Evolutionary conservation across 2,888 invertebrate genomes (phyloP).

Genomic region (Craniophora ligustri): DNA sequence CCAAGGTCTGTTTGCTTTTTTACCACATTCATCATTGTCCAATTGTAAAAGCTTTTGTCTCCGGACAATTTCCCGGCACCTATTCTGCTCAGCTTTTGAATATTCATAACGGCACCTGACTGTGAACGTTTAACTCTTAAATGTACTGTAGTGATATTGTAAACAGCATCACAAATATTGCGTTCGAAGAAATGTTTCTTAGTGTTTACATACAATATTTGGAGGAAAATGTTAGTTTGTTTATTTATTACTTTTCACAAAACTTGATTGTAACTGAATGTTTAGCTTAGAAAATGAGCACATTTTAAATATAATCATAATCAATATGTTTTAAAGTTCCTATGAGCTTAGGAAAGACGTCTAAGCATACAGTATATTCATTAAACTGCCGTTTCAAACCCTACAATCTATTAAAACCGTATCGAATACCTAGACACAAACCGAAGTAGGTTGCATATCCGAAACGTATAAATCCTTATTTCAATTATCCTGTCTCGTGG

Average conservation of each 20-base stretch:
- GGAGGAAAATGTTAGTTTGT: no score
- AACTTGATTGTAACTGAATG: background rate
- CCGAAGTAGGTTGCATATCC: conserved; percentile 73
- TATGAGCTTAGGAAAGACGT: no score
- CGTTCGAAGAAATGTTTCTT: conserved; percentile 17
- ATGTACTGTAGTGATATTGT: conserved; percentile 40
- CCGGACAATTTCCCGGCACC: conserved; percentile 59
- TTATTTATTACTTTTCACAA: no score
- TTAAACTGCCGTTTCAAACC: background rate
- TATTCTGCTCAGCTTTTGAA: conserved; percentile 57
- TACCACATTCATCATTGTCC: conserved; percentile 84
- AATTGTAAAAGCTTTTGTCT: conserved; percentile 77
- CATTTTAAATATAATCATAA: background rate
- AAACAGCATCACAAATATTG: conserved; percentile 28
- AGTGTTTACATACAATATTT: background rate
- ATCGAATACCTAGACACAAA: conserved; percentile 43
- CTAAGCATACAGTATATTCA: no score
- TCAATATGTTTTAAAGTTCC: no score
- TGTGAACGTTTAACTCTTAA: conserved; percentile 60
- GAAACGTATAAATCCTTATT: conserved; percentile 83
- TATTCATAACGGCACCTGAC: conserved; percentile 67
- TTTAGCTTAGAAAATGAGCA: background rate
- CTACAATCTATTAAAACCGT: conserved; percentile 42
- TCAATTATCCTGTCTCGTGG: conserved; percentile 82
- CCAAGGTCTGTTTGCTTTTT: conserved; percentile 74